Evolutionary conservation across 1,140 invertebrate genomes (phyloP).

Genomic region (Amyelois transitella): DNA sequence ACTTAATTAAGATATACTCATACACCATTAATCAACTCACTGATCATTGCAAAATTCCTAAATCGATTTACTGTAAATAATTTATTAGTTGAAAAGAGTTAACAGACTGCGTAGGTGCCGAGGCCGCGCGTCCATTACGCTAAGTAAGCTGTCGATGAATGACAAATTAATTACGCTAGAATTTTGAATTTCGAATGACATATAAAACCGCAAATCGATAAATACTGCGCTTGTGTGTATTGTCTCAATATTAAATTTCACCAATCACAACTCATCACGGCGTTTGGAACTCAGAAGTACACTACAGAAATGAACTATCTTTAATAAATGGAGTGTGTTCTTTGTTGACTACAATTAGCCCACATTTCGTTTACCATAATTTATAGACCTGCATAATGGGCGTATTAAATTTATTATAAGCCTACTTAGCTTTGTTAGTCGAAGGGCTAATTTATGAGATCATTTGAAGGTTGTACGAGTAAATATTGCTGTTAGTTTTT

Average conservation of each 20-base stretch:
- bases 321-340: not conserved
- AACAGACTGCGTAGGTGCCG: slow-evolving; percentile 20
- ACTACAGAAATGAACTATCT: not conserved
- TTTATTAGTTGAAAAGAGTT: not conserved
- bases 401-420: not conserved
- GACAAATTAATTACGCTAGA: slow-evolving; percentile 21
- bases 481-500: not conserved
- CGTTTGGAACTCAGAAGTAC: not conserved
- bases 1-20: not conserved
- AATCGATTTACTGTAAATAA: not conserved
- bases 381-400: not conserved
- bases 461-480: not conserved
- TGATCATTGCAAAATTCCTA: not conserved
- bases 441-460: not conserved
- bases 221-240: not conserved
- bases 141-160: slow-evolving; percentile 42
- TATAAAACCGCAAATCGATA: not conserved
- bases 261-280: not conserved
- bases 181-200: not conserved
- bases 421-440: not conserved
- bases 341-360: slow-evolving; percentile 18
- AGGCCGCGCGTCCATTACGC: slow-evolving; percentile 28
- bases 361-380: slow-evolving; percentile 4
- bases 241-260: not conserved
- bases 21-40: not conserved